Base-by-base conservation (phyloP, 2,888 invertebrate species). In the Lomographa bimaculata region DNA sequence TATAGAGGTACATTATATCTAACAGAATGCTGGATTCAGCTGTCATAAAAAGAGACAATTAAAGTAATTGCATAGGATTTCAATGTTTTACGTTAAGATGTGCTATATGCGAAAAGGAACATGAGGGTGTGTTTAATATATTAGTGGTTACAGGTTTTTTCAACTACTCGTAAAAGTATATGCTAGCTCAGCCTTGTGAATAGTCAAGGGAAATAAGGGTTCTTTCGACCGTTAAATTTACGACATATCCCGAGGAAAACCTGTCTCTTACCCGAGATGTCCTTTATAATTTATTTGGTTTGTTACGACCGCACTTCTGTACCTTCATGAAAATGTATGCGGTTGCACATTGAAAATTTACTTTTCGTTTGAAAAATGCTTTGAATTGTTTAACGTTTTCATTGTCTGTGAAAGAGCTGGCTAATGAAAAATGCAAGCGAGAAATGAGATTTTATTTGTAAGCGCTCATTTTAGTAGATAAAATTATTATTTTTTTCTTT, bases 191-290 rank as follows among this genome's bases (percentile, higher is more conserved):
- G 77, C 79, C 79, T 75, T 75, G 71, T 72, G 79, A 75, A 79
- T 76, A 76, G 75, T 64, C 76, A 62, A 64, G 79, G 82, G 79
- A 85, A 86, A 83, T 85, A 81, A 81, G 83, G 77, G 79, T 70
- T 77, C 72, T 71, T 79, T 80, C 80, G 78, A 72, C 83, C 84
- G 84, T 86, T 81, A 85, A 87, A 87, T 87, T 87, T 87, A 87
- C 86, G 86, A 84, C 82, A 75, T 81, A 84, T 85, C 83, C 78
- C 79, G 64, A 65, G 73, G 57, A 82, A 79, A 83, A 76, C 77
- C 76, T 76, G 81, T 82, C 82, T 80, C 70, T 65, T 60, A 50
- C 60, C 65, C 71, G 57, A 72, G 77, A 79, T 79, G 76, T 82
- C 74, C 76, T 85, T 85, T 85, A 84, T 85, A 85, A 86, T 85